These are phyloP conservation scores for Euzetes globulus DNA, from an alignment of 2,888 invertebrate genomes.

Conservation along the genomic window DNA sequence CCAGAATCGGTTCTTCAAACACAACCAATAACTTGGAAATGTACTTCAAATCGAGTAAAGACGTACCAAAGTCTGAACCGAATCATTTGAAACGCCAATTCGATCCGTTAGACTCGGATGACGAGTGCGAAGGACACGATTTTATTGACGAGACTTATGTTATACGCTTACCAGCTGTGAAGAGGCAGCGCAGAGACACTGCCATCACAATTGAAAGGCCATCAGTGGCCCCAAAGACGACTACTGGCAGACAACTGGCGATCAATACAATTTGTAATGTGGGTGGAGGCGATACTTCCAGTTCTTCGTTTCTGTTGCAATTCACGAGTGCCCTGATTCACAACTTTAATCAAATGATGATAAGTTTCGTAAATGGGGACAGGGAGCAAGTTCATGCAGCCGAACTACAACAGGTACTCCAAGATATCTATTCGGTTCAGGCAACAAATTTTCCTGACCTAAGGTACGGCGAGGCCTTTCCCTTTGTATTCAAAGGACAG, in stretches of 20 bases:
- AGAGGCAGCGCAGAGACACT: not conserved
- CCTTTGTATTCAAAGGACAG: slow-evolving; percentile 19
- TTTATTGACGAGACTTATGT: not conserved
- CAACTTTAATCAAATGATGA: no score
- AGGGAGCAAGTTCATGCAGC: no score
- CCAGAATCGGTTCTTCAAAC: slow-evolving; percentile 62
- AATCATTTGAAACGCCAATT: no score
- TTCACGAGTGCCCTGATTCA: not conserved
- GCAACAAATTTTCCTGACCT: not conserved
- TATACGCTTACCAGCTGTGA: not conserved
- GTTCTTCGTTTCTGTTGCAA: no score
- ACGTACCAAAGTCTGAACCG: not conserved
- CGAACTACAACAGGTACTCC: not conserved
- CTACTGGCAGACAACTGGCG: not conserved
- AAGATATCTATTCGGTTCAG: not conserved
- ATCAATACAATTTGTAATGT: not conserved
- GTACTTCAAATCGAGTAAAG: not conserved
- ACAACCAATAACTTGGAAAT: slow-evolving; percentile 38
- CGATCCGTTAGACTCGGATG: not conserved
- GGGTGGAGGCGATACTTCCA: no score
- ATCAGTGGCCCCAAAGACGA: no score
- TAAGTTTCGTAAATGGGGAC: no score
- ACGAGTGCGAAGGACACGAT: not conserved
- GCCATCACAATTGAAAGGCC: not conserved
- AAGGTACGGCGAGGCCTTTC: not conserved